These are phyloP conservation scores for Luscinia megarhynchos DNA, from an alignment of 2,797 vertebrate genomes.

Conservation along the genomic window DNA sequence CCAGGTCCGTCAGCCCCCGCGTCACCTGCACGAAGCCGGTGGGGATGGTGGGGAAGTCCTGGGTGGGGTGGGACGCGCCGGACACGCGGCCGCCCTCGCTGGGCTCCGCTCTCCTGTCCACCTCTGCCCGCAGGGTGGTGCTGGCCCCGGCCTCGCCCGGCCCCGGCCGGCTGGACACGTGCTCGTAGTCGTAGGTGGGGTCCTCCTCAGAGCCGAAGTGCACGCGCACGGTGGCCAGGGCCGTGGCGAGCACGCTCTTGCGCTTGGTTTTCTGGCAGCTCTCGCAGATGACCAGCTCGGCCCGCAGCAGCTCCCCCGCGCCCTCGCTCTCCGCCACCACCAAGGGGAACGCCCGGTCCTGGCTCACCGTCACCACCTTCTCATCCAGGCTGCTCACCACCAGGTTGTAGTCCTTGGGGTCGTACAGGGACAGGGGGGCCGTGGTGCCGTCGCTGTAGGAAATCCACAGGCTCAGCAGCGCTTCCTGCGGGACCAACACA, in stretches of 20 bases:
- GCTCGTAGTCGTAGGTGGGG: conserved; percentile 78
- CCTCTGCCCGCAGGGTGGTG: conserved; percentile 80
- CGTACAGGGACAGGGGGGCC: conserved; percentile 88
- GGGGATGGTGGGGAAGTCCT: conserved; percentile 87
- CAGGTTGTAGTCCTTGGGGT: conserved; percentile 95
- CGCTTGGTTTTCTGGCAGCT: conserved; percentile 97
- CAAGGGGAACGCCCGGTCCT: conserved; percentile 88
- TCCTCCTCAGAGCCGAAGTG: conserved; percentile 88
- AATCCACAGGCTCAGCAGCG: conserved; percentile 93
- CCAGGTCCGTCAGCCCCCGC: conserved; percentile 93
- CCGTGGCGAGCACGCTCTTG: conserved; percentile 90
- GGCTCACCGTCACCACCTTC: conserved; percentile 86
- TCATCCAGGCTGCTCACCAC: conserved; percentile 90
- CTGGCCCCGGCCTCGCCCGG: conserved; percentile 50
- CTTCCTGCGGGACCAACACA: conserved; percentile 84
- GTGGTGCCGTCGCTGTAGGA: conserved; percentile 95
- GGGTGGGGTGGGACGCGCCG: conserved; percentile 24
- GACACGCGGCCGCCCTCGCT: conserved; percentile 79
- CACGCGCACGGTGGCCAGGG: conserved; percentile 86
- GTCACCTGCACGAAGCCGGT: conserved; percentile 87
- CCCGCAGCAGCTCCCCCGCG: conserved; percentile 84
- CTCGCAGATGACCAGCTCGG: conserved; percentile 87
- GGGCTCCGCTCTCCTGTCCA: conserved; percentile 69
- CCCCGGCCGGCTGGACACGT: conserved; percentile 75
- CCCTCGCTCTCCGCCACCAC: conserved; percentile 92